phyloP scores from a whole-genome alignment of 2,797 vertebrate genomes.

The Alca torda region DNA sequence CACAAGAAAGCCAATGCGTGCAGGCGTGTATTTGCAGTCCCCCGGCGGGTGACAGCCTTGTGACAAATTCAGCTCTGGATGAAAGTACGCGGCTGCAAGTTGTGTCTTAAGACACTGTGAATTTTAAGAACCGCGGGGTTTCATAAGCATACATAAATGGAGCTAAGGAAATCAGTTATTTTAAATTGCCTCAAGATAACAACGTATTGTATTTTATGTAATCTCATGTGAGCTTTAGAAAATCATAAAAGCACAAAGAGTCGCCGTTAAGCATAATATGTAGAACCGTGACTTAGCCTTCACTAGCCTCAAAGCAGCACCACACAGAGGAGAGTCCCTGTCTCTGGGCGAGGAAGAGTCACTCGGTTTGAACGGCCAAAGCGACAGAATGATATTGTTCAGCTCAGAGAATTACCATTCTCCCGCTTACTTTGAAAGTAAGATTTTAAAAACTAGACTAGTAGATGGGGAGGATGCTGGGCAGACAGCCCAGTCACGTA shows the following conservation, averaged over 20 bases:
- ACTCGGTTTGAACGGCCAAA: not conserved
- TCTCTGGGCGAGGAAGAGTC: not conserved
- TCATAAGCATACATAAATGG: not conserved
- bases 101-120: not conserved
- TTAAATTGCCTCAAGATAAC: not conserved
- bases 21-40: not conserved
- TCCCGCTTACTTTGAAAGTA: not conserved
- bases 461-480: not conserved
- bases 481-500: not conserved
- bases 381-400: not conserved
- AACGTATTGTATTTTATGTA: constrained; percentile 15
- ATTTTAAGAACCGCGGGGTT: not conserved
- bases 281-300: not conserved
- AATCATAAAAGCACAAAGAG: not conserved
- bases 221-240: constrained; percentile 6
- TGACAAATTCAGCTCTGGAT: not conserved
- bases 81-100: not conserved
- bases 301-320: constrained; percentile 18
- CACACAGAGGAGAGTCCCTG: not conserved
- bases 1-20: not conserved
- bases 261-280: not conserved
- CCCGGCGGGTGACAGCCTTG: not conserved
- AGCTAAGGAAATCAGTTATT: not conserved
- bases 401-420: not conserved
- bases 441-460: not conserved